These are phyloP conservation scores for Cuniculus paca DNA, from an alignment of 2,797 vertebrate genomes.

Conservation along the genomic window DNA sequence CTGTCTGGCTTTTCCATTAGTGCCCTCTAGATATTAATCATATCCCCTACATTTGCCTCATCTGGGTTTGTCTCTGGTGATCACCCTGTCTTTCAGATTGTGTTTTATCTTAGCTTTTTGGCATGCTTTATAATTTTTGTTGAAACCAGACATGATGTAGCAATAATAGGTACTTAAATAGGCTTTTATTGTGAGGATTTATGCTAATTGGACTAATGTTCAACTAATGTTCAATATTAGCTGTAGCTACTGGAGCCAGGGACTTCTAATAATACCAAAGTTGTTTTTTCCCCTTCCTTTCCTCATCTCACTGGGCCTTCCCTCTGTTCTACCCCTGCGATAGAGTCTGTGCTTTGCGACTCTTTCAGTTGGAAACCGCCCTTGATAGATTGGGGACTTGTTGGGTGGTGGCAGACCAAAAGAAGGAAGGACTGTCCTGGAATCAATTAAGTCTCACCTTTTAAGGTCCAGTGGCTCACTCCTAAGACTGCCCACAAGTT, in stretches of 20 bases:
- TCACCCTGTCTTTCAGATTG: not conserved
- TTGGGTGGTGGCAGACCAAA: not conserved
- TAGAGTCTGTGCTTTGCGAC: not conserved
- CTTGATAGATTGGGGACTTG: not conserved
- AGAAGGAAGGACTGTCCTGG: not conserved
- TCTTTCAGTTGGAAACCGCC: not conserved
- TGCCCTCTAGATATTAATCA: not conserved
- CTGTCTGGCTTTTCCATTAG: not conserved
- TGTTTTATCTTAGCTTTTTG: not conserved
- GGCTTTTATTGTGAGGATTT: not conserved
- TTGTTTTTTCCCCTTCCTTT: no score
- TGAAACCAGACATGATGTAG: not conserved
- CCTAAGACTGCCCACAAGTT: not conserved
- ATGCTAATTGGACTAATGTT: not conserved
- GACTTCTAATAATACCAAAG: not conserved
- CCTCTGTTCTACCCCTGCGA: not conserved
- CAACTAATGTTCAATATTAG: not conserved
- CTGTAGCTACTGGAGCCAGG: not conserved
- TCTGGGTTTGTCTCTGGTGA: not conserved
- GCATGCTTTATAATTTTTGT: not conserved
- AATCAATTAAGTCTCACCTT: not conserved
- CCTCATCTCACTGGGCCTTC: not conserved
- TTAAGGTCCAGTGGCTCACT: not conserved
- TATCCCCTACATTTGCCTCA: no score
- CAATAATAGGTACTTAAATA: not conserved